A percentile compares a stretch with the other conserved stretches of the same genome.
phyloP scores from a whole-genome alignment of 23 tunicate genomes.

The Oikopleura vanhoeffeni region DNA sequence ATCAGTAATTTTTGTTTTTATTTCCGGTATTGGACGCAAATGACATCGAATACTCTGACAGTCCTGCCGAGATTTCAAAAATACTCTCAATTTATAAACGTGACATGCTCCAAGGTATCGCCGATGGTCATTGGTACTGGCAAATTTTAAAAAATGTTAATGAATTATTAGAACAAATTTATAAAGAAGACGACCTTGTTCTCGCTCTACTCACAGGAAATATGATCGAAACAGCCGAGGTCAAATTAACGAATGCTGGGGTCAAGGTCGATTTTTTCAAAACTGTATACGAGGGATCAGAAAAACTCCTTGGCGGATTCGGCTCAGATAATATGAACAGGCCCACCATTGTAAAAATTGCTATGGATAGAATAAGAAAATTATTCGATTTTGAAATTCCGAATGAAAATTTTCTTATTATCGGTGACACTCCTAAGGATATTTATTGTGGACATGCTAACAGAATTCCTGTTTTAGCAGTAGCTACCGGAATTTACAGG shows the following conservation, averaged over 20 bases:
- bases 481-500: background rate
- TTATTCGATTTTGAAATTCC: background rate
- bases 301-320: background rate
- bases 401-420: background rate
- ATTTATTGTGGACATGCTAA: background rate
- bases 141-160: no score
- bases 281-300: background rate
- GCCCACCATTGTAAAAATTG: background rate
- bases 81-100: no score
- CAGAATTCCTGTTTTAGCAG: background rate
- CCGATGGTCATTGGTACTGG: no score
- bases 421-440: conserved; percentile 4
- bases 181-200: background rate
- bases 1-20: no score
- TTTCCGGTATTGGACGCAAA: no score
- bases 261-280: background rate
- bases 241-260: background rate
- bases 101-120: no score
- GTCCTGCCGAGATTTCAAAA: no score
- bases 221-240: background rate
- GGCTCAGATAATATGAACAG: background rate
- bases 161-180: background rate
- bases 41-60: no score
- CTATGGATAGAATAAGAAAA: background rate
- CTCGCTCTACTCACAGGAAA: conserved; percentile 2